Base-by-base conservation (phyloP, 2,888 invertebrate genomes). In the Drosophila greeni region DNA sequence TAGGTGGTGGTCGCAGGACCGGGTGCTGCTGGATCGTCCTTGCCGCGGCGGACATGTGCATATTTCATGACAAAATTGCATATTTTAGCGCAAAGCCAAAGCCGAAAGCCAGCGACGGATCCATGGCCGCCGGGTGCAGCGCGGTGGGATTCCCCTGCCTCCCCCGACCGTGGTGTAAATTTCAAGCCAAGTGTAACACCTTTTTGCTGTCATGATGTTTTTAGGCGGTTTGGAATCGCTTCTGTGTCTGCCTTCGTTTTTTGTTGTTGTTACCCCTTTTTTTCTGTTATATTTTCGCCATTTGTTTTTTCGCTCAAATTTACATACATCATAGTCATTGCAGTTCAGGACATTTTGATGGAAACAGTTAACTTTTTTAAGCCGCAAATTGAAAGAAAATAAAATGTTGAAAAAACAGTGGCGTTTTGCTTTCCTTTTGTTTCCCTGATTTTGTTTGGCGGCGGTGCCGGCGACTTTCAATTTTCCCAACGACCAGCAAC, bases 61-160 rank as follows among this genome's bases (percentile, higher is more conserved):
- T 80, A 75, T 82, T 80, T 80, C 77, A 75, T 80, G 75, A 75
- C 71, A 72, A 76, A 70, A 60, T 70, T 80, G 79, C 67, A 79
- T 79, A 79, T 79, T 79, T 79, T 74, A 82, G 67, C 68, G 62
- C 56, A 62, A 62, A 72, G 62, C 70, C 66, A 78, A 66, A 61
- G 64, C 60, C 66, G 55, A 51, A 56, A 59, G 56, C 54, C 55
- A 65, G 40, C 47, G 42, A 45, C 57, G 47, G 43, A 53, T 52
- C 56, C 42, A 34, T 33, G 29, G 58, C 26, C 23, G 51, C n/a
- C 40, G 53, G n/a, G 14, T 39, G 33, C 24, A 43, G 42, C 37
- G 20, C 43, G 33, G n/a, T 20, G 51, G 9, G 8, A 23, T n/a
- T 48, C 37, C 34, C 16, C 24, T 26, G 23, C 47, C 45, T 11